Percentiles rank a stretch among this genome's conserved stretches.
Conservation (phyloP, 2,888 invertebrate genomes). For the Didymodactylos carnosus region DNA sequence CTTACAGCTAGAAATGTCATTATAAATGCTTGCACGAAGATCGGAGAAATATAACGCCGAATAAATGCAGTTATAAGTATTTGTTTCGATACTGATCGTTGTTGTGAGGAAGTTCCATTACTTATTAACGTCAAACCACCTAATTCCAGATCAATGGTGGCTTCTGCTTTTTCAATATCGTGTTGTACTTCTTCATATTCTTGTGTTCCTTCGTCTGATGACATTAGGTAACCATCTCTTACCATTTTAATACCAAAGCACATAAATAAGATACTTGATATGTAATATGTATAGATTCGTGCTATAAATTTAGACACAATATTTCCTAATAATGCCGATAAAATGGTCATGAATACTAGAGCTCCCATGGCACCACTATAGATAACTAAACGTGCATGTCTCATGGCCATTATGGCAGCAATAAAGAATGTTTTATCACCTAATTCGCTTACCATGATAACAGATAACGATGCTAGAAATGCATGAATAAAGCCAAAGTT, state of each 20-base stretch:
- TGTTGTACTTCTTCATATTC: constrained; percentile 14
- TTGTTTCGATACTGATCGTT: neutral
- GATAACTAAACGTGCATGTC: constrained; percentile 72
- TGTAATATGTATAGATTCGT: constrained; percentile 72
- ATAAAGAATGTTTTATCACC: constrained; percentile 99
- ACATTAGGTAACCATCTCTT: constrained; percentile 50
- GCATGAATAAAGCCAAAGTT: constrained; percentile 60
- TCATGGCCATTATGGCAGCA: constrained; percentile 97
- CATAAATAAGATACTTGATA: constrained; percentile 82
- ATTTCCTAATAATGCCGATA: constrained; percentile 84
- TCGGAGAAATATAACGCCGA: constrained; percentile 6
- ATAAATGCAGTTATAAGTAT: neutral
- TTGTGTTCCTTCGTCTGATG: constrained; percentile 14
- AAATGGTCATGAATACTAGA: constrained; percentile 70
- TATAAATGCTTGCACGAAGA: constrained; percentile 10
- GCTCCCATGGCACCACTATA: constrained; percentile 81
- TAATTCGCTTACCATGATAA: constrained; percentile 86
- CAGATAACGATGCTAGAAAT: constrained; percentile 76
- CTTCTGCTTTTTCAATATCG: neutral
- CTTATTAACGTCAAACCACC: neutral
- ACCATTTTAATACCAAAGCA: constrained; percentile 95
- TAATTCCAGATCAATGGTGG: neutral
- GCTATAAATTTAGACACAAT: constrained; percentile 72
- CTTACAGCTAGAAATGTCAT: constrained; percentile 11
- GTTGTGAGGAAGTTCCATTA: neutral